Evolutionary conservation across 2,888 invertebrate species (phyloP).

Genomic region (Aspidiotus destructor): DNA sequence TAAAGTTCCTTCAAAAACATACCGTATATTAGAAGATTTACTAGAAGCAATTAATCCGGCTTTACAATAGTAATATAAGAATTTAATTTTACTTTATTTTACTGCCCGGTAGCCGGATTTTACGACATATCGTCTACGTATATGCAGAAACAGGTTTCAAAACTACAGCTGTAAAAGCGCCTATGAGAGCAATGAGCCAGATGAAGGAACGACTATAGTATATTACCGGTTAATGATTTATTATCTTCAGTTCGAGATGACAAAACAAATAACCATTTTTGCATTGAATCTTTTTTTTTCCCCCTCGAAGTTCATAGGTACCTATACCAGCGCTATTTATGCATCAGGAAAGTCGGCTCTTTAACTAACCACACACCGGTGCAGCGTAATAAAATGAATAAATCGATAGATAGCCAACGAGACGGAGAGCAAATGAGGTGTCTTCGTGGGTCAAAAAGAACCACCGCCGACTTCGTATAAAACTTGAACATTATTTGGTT

Average conservation of each 20-base stretch:
- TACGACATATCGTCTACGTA: constrained; percentile 30
- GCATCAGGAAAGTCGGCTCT: too few relatives aligned
- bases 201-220: constrained; percentile 12
- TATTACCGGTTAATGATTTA: constrained; percentile 29
- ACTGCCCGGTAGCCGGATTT: constrained; percentile 31
- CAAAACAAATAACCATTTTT: constrained; percentile 28
- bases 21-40: not conserved
- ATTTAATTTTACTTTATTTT: constrained; percentile 32
- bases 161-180: constrained; percentile 6
- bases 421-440: too few relatives aligned
- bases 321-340: too few relatives aligned
- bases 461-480: too few relatives aligned
- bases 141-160: constrained; percentile 30
- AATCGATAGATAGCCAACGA: too few relatives aligned
- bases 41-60: constrained; percentile 26
- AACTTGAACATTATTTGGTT: too few relatives aligned
- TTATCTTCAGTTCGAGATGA: constrained; percentile 29
- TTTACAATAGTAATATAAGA: constrained; percentile 31
- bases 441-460: too few relatives aligned
- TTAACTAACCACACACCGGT: too few relatives aligned
- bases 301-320: too few relatives aligned
- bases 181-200: not conserved
- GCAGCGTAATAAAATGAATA: too few relatives aligned
- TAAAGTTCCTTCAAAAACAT: not conserved
- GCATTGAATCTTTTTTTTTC: constrained; percentile 13